Conservation (phyloP, 2,888 invertebrate species). For the Chymomyza fuscimana region DNA sequence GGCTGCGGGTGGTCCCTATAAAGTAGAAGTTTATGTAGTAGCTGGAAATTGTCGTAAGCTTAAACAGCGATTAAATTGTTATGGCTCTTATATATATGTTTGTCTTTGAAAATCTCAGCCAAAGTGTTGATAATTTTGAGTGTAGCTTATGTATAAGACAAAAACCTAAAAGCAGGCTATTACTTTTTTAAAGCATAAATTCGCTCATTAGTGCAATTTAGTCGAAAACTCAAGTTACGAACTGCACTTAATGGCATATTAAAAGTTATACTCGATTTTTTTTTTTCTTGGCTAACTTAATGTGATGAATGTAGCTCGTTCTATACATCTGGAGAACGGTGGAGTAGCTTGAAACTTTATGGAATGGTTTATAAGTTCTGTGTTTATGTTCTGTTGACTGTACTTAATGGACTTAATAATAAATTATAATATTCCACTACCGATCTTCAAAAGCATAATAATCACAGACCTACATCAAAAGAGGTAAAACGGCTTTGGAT, state of each 20-base stretch:
- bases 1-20: slow-evolving; percentile 34
- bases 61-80: slow-evolving; percentile 66
- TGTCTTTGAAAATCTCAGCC: background rate
- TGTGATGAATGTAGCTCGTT: too few species aligned
- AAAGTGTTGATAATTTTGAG: background rate
- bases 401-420: too few species aligned
- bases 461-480: too few species aligned
- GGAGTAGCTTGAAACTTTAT: too few species aligned
- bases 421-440: too few species aligned
- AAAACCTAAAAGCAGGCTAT: slow-evolving; percentile 1
- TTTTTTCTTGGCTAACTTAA: too few species aligned
- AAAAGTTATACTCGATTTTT: too few species aligned
- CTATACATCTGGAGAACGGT: too few species aligned
- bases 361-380: too few species aligned
- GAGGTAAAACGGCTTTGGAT: too few species aligned
- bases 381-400: too few species aligned
- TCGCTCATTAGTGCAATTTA: background rate
- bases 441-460: too few species aligned
- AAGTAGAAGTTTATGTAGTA: slow-evolving; percentile 22
- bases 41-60: slow-evolving; percentile 39
- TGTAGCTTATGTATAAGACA: slow-evolving; percentile 1
- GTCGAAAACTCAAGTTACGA: background rate
- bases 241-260: background rate
- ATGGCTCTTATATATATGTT: slow-evolving; percentile 33
- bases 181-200: background rate